Evolutionary conservation across 1,140 invertebrate genomes (phyloP), one percentile per base, ranked within the genome.

Genomic region (Bombus waltoni): DNA sequence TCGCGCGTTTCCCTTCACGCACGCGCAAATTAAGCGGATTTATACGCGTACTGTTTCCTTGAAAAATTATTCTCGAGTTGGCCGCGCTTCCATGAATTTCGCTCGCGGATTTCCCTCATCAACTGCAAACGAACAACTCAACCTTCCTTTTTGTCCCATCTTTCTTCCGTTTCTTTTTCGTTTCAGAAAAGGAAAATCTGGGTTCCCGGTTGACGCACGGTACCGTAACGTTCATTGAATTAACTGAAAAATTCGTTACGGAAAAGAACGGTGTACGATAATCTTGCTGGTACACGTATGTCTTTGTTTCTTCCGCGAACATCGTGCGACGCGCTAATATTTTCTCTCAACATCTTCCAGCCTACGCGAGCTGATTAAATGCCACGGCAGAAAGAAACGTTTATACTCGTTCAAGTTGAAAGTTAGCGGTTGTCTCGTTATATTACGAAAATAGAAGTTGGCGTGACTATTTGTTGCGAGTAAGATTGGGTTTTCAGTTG

Each of bases 21-120:
- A 47, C 53, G 40, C 71, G 8, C 25, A 42, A 25, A 75, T 75
- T 65, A 47, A n/a, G 68, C 25, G 22, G 22, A 44, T 44, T 44
- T 25, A 32, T 35, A n/a, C 38, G 5, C 38, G 44, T 25, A 15
- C 13, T 22, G 32, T n/a, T 59, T 47, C n/a, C 22, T 73, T 40
- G 79, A 59, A 81, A 81, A 81, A 81, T 81, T 72, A 72, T 72
- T 72, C 47, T 38, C 35, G 44, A n/a, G 75, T 32, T 28, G 32
- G 32, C 15, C 4, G 25, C 74, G 44, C 32, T 6, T 15, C 65
- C 13, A 18, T 22, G 40, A 40, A 42, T 66, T 42, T n/a, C 59
- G 62, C 32, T 65, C 59, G 35, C 13, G 65, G 62, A 79, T 68
- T 68, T 44, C 25, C 22, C 77, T 79, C 77, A 10, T 68, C 77